A percentile compares a stretch with the other conserved stretches of the same genome.
Conservation (phyloP, 2,113 vertebrate species). For the Zosterops borbonicus region DNA sequence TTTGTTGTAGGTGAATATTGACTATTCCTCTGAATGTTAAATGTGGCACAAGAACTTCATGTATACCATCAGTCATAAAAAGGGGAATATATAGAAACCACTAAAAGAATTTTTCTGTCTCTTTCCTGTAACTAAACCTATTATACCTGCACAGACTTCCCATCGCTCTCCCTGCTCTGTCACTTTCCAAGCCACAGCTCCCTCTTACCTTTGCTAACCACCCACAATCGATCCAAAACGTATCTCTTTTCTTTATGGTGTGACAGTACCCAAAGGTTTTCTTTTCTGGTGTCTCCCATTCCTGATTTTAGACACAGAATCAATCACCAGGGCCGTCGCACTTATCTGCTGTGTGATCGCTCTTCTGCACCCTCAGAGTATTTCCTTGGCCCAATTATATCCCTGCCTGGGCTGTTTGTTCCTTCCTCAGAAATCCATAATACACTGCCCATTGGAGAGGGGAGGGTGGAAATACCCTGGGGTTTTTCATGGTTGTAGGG, state of each 20-base stretch:
- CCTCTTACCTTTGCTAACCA: not conserved
- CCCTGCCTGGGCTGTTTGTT: conserved; percentile 5
- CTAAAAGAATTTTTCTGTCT: not conserved
- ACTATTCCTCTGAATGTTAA: not conserved
- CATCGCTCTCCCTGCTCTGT: not conserved
- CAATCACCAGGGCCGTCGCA: not conserved
- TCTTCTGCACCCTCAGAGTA: not conserved
- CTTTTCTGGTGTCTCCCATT: not conserved
- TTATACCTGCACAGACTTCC: not conserved
- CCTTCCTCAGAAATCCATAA: conserved; percentile 46
- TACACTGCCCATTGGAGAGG: not conserved
- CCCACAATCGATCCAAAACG: not conserved
- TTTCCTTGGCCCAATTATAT: conserved; percentile 36
- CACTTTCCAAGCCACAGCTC: not conserved
- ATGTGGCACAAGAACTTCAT: not conserved
- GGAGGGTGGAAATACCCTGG: not conserved
- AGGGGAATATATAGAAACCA: not conserved
- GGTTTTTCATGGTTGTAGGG: not conserved
- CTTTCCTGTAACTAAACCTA: not conserved
- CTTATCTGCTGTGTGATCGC: not conserved
- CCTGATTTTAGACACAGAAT: not conserved
- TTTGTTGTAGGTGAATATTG: not conserved
- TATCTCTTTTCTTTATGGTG: not conserved
- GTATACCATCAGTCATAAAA: not conserved
- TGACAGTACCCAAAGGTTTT: not conserved